Percentiles rank a stretch among this genome's conserved stretches.
Conservation (phyloP, 1,140 invertebrate genomes). For the Battus philenor region DNA sequence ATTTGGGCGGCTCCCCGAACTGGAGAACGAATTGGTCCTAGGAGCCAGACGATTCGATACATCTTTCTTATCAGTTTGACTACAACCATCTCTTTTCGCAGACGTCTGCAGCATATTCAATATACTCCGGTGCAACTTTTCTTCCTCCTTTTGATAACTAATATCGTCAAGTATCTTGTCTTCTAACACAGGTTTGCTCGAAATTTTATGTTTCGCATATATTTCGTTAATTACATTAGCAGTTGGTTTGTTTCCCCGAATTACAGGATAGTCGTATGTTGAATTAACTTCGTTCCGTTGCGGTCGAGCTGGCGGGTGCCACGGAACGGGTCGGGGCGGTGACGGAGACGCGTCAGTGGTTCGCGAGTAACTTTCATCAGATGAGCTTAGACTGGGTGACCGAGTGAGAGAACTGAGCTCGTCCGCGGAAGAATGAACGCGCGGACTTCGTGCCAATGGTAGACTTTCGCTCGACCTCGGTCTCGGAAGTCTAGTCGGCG, state of each 20-base stretch:
- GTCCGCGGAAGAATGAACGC: slow-evolving; percentile 86
- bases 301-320: slow-evolving; percentile 76
- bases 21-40: slow-evolving; percentile 69
- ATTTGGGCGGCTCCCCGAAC: slow-evolving; percentile 66
- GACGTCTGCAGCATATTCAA: slow-evolving; percentile 72
- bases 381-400: slow-evolving; percentile 86
- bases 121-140: slow-evolving; percentile 68
- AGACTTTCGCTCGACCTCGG: slow-evolving; percentile 82
- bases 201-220: slow-evolving; percentile 63
- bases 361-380: slow-evolving; percentile 87
- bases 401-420: slow-evolving; percentile 87
- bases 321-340: slow-evolving; percentile 77
- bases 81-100: slow-evolving; percentile 78
- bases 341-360: slow-evolving; percentile 81
- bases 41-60: slow-evolving; percentile 53
- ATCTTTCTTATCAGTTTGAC: slow-evolving; percentile 80
- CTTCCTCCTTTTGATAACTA: slow-evolving; percentile 69
- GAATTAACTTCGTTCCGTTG: slow-evolving; percentile 37
- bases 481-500: slow-evolving; percentile 65
- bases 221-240: slow-evolving; percentile 49
- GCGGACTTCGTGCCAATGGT: slow-evolving; percentile 72
- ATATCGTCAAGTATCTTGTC: slow-evolving; percentile 61
- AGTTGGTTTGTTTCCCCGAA: slow-evolving; percentile 49
- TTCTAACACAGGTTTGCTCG: slow-evolving; percentile 60
- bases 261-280: slow-evolving; percentile 58